Conservation (phyloP, 2,888 invertebrate genomes). For the Heliconius hortense region DNA sequence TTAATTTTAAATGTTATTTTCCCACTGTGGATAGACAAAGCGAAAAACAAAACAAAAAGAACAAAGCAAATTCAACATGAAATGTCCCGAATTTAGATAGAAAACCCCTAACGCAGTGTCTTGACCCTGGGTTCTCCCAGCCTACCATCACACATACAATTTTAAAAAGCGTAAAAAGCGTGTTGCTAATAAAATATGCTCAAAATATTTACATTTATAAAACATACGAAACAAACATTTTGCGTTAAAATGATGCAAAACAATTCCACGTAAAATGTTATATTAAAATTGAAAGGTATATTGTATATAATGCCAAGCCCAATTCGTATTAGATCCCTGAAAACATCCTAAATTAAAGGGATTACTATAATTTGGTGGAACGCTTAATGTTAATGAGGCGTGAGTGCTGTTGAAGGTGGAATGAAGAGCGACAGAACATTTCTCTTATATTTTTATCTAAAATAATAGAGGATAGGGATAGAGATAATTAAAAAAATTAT, state of each 20-base stretch:
- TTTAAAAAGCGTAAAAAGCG: no score
- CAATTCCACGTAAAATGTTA: no score
- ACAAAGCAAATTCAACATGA: no score
- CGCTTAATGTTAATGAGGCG: constrained; percentile 31
- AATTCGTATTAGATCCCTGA: background rate
- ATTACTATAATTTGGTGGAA: constrained; percentile 18
- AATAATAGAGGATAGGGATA: background rate
- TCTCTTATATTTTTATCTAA: background rate
- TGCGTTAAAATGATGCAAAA: background rate
- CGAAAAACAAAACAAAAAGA: no score
- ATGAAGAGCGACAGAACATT: background rate
- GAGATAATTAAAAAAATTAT: background rate
- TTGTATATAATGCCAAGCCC: background rate
- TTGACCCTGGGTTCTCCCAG: no score
- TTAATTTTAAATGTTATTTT: no score
- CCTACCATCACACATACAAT: no score
- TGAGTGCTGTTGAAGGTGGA: constrained; percentile 5
- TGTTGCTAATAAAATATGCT: no score
- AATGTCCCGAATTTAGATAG: no score
- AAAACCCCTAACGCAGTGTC: no score
- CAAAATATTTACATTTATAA: no score
- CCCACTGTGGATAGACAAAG: no score
- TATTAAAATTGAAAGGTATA: background rate
- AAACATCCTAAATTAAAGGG: constrained; percentile 25
- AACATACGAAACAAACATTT: background rate